phyloP scores from a whole-genome alignment of 2,797 vertebrate genomes.

The Rhyacichthys aspro region DNA sequence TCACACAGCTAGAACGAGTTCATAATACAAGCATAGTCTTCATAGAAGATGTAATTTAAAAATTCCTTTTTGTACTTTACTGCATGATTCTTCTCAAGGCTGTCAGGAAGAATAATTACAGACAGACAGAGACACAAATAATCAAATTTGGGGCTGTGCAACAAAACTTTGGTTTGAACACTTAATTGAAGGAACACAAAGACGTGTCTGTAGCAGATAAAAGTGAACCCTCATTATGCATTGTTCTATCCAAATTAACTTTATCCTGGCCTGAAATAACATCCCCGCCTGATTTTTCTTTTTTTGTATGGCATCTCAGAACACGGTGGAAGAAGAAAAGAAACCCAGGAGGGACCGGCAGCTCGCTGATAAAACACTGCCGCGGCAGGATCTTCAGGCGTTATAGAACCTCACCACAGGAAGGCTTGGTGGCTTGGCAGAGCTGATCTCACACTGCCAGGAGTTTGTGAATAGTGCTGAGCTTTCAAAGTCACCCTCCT shows the following conservation, averaged over 20 bases:
- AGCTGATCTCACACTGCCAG: constrained; percentile 54
- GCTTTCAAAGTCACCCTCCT: constrained; percentile 37
- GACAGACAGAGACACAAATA: not conserved
- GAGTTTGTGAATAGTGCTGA: constrained; percentile 50
- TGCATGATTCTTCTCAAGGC: not conserved
- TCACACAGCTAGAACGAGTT: not conserved
- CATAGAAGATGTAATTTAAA: not conserved
- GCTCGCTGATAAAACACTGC: constrained; percentile 47
- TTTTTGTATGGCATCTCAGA: constrained; percentile 42
- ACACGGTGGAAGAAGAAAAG: constrained; percentile 44
- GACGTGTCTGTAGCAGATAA: constrained; percentile 2
- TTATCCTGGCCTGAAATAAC: constrained; percentile 39
- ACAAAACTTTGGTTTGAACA: constrained; percentile 23
- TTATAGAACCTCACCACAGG: constrained; percentile 62
- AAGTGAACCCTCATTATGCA: constrained; percentile 35
- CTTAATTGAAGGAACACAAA: constrained; percentile 30
- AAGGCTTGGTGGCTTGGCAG: constrained; percentile 65
- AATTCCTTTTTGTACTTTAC: not conserved
- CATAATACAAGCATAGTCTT: not conserved
- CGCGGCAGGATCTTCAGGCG: constrained; percentile 62
- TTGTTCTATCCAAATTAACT: constrained; percentile 42
- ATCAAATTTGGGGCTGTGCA: constrained; percentile 5
- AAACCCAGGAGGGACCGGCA: constrained; percentile 37
- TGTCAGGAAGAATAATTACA: constrained; percentile 8
- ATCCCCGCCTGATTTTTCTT: constrained; percentile 29